phyloP scores from a whole-genome alignment of 2,797 vertebrate species.

The Catostomus latipinnis region DNA sequence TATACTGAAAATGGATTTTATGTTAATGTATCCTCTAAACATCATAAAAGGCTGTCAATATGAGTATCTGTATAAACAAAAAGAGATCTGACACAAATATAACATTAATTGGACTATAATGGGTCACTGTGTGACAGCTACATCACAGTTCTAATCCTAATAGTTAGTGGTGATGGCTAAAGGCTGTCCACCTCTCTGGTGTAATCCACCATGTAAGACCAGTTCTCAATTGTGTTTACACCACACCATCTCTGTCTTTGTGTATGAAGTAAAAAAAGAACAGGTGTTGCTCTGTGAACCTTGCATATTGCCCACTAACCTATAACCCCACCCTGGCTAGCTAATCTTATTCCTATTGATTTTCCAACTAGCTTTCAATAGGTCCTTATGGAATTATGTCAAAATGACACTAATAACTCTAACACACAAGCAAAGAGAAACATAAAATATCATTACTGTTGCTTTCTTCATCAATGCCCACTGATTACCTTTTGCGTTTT shows the following conservation, averaged over 20 bases:
- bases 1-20: background rate
- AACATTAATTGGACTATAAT: background rate
- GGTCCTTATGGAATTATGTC: slow-evolving; percentile 89
- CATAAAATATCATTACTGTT: slow-evolving; percentile 88
- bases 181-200: slow-evolving; percentile 27
- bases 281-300: slow-evolving; percentile 87
- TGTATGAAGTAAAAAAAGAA: slow-evolving; percentile 62
- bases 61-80: background rate
- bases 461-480: slow-evolving; percentile 82
- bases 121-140: background rate
- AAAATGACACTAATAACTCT: slow-evolving; percentile 90
- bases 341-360: slow-evolving; percentile 97
- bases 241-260: slow-evolving; percentile 24
- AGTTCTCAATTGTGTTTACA: slow-evolving; percentile 54
- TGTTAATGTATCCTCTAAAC: background rate
- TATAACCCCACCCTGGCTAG: slow-evolving; percentile 90
- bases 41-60: background rate
- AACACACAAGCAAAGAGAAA: slow-evolving; percentile 84
- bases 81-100: background rate
- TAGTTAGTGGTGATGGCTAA: slow-evolving; percentile 17
- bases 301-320: slow-evolving; percentile 86
- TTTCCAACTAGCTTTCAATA: slow-evolving; percentile 88
- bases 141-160: background rate
- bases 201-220: slow-evolving; percentile 58
- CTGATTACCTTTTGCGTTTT: slow-evolving; percentile 88